A percentile compares a stretch with the other conserved stretches of the same genome.
These are phyloP conservation scores for Actinostola sp. DNA, from an alignment of 92 coral and sea anemone species.

Conservation along the genomic window DNA sequence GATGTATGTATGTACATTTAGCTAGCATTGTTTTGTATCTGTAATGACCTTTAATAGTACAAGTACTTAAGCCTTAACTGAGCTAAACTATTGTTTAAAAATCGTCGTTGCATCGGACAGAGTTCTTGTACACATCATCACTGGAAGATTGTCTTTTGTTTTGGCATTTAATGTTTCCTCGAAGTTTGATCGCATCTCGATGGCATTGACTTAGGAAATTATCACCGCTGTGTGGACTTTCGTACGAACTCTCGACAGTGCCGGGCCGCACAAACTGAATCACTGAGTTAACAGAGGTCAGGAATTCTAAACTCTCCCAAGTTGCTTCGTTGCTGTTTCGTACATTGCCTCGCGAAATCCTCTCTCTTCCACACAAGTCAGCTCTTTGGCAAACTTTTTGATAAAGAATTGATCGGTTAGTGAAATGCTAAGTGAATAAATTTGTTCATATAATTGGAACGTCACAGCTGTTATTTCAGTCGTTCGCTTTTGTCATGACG, in stretches of 20 bases:
- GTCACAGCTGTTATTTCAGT: slow-evolving; percentile 19
- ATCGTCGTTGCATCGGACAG: not conserved
- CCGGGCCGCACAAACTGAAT: not conserved
- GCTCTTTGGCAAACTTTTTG: slow-evolving; percentile 5
- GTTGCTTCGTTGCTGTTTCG: slow-evolving; percentile 15
- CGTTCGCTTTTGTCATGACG: not conserved
- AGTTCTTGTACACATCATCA: not conserved
- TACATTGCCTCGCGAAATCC: not conserved
- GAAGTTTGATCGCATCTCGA: not conserved
- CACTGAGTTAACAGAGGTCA: slow-evolving; percentile 29
- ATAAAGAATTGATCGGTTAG: slow-evolving; percentile 2
- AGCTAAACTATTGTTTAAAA: slow-evolving; percentile 8
- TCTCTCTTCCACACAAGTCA: not conserved
- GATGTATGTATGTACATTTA: slow-evolving; percentile 3
- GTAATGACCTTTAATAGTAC: not conserved
- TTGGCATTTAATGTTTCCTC: not conserved
- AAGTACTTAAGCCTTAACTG: slow-evolving; percentile 22
- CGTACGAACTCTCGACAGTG: not conserved
- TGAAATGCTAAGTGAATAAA: slow-evolving; percentile 4
- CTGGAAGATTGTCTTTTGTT: slow-evolving; percentile 5
- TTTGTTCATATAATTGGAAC: not conserved
- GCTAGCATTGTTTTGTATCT: not conserved
- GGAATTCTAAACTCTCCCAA: slow-evolving; percentile 17
- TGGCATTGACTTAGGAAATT: slow-evolving; percentile 11
- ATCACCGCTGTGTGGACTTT: not conserved